These are phyloP conservation scores for Drosophila conformis DNA, from an alignment of 2,888 invertebrate genomes.

Conservation along the genomic window DNA sequence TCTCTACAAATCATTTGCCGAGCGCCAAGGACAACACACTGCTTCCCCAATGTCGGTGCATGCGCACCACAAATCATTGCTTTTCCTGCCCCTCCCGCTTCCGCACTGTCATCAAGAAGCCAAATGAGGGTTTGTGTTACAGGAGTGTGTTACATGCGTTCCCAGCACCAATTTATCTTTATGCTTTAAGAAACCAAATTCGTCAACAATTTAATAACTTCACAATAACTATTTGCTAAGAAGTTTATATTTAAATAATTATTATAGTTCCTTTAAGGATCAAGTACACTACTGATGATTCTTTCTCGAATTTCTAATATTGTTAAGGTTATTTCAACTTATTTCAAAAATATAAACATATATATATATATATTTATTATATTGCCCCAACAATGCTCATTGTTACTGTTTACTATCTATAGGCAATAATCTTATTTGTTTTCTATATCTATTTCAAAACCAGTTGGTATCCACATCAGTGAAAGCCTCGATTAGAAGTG, in stretches of 20 bases:
- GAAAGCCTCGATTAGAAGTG: not conserved
- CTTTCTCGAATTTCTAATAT: not conserved
- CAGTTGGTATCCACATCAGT: not conserved
- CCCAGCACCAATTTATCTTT: not conserved
- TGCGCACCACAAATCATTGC: constrained; percentile 32
- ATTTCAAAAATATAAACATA: not conserved
- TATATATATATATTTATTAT: not conserved
- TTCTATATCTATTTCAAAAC: not conserved
- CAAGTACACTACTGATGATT: not conserved
- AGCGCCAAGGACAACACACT: constrained; percentile 1
- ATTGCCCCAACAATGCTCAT: not conserved
- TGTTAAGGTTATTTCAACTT: not conserved
- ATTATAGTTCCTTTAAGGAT: not conserved
- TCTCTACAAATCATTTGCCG: constrained; percentile 50
- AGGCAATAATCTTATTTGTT: not conserved
- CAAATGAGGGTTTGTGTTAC: not conserved
- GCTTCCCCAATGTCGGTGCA: constrained; percentile 19
- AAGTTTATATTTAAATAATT: not conserved
- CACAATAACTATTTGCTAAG: not conserved
- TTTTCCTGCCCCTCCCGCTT: not conserved
- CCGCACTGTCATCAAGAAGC: too few relatives aligned
- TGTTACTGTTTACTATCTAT: not conserved
- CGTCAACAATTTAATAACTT: not conserved
- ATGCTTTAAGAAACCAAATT: not conserved
- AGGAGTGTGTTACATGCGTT: constrained; percentile 2